Base-by-base conservation (phyloP, 2,113 vertebrate genomes). In the Noctilio leporinus region DNA sequence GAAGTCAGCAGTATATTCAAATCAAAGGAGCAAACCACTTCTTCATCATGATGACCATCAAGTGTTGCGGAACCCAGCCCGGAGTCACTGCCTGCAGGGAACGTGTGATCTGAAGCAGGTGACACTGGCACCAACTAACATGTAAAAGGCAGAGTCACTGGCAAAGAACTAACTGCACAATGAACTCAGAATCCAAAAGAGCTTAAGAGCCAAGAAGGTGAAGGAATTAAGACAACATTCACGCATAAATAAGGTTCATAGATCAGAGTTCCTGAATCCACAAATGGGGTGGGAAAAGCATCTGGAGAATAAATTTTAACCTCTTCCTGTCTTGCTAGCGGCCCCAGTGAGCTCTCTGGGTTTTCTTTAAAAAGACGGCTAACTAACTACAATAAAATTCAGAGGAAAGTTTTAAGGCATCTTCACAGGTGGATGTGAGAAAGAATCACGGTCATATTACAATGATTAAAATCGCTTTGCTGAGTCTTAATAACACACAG, bases 321-420 rank as follows among this genome's bases (percentile, higher is more conserved):
- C 72, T 95, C 45, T 77, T 57, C 59, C 43, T 45, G 28, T 90
- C 57, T 96, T 64, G 47, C 38, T 20, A 49, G 28, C 59, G 91
- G 35, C 47, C 19, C 80, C 64, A 59, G 4, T 35, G 38, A 85
- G 57, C 78, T 86, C 7, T 64, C 35, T n/a, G 82, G 55, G 43
- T 86, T 96, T 95, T 47, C 86, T 85, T 91, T 86, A 89, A 91
- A 94, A 22, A 82, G 57, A 89, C 82, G 84, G 62, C 67, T 77
- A 70, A 97, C 16, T 95, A 28, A 91, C 49, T 77, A 47, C 38
- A 91, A 77, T 91, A 83, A 97, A 96, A 95, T 33, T 91, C 19
- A 5, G 70, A 95, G 67, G 38, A 55, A 91, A 77, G 53, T 90
- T 94, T 47, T 73, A 43, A 82, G 0, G 7, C 76, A 30, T 76